Evolutionary conservation across 2,888 invertebrate species (phyloP).

Genomic region (Stenurella melanura): DNA sequence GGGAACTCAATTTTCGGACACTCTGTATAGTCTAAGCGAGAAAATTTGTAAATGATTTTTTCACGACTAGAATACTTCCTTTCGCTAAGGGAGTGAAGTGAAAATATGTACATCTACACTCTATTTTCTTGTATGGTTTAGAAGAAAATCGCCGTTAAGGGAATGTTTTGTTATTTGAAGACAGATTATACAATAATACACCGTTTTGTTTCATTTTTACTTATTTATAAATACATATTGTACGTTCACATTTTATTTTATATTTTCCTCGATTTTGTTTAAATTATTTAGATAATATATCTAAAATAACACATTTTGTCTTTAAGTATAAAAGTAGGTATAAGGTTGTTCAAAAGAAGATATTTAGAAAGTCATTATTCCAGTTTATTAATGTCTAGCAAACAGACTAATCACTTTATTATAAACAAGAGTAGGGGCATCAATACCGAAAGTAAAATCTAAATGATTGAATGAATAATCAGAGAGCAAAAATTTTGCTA

Average conservation of each 20-base stretch:
- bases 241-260: neutral
- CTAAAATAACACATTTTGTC: neutral
- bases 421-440: constrained; percentile 64
- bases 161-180: neutral
- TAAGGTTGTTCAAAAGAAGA: neutral
- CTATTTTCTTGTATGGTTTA: too few species aligned
- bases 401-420: constrained; percentile 62
- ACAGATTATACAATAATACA: neutral
- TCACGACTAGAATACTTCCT: too few species aligned
- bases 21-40: too few species aligned
- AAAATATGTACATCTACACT: too few species aligned
- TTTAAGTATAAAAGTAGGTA: neutral
- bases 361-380: neutral
- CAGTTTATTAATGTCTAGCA: constrained; percentile 39
- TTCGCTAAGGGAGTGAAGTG: too few species aligned
- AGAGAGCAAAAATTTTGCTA: constrained; percentile 62
- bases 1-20: too few species aligned
- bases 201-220: neutral
- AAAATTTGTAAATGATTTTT: too few species aligned
- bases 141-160: too few species aligned
- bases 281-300: neutral
- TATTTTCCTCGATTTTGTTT: neutral
- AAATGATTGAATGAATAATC: constrained; percentile 68
- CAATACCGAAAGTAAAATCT: constrained; percentile 67
- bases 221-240: neutral